Evolutionary conservation across 2,797 vertebrate genomes (phyloP).

Genomic region (Macropus fuliginosus): DNA sequence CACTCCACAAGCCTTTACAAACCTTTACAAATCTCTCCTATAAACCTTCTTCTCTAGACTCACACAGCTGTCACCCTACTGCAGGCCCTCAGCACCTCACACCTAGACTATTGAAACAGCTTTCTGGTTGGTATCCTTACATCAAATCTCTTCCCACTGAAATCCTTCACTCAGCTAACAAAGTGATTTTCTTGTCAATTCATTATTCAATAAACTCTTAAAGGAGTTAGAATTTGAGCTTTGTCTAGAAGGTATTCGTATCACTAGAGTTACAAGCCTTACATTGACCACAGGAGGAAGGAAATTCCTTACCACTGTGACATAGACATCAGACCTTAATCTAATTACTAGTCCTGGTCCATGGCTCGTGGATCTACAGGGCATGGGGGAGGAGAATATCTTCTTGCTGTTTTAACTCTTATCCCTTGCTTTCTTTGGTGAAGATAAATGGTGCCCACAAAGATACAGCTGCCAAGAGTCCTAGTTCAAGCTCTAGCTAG

Average conservation of each 20-base stretch:
- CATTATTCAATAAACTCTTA: background rate
- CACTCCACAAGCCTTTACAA: background rate
- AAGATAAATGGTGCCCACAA: background rate
- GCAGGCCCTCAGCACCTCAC: background rate
- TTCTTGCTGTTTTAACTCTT: background rate
- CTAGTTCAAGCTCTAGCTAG: background rate
- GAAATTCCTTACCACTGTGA: background rate
- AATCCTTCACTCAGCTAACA: background rate
- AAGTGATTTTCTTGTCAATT: background rate
- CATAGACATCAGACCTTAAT: background rate
- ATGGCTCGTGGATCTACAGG: background rate
- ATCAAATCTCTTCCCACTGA: background rate
- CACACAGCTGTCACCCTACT: background rate
- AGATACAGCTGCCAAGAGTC: background rate
- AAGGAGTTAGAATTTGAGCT: background rate
- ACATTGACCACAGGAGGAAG: background rate
- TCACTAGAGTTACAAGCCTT: background rate
- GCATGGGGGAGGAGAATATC: background rate
- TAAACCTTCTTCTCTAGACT: background rate
- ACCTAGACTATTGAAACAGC: background rate
- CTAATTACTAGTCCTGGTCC: background rate
- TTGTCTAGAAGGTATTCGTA: too few relatives aligned
- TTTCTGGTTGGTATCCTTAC: background rate
- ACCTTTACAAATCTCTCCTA: background rate
- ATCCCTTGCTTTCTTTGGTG: background rate